These are phyloP conservation scores for Drosophila orosa DNA, from an alignment of 1,140 invertebrate species.

Conservation along the genomic window DNA sequence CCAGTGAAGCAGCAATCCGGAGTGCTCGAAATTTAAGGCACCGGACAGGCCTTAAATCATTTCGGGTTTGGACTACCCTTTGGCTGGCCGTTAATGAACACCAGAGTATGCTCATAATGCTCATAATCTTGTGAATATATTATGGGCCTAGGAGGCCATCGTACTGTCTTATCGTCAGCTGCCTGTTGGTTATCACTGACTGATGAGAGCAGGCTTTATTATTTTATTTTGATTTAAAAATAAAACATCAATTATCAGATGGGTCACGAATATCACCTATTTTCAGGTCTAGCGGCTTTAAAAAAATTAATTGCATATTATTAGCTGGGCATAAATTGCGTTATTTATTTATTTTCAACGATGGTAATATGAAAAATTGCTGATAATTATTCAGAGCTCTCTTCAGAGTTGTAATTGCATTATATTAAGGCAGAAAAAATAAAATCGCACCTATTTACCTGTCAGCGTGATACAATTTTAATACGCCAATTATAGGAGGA, in stretches of 20 bases:
- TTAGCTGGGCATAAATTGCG: conserved; percentile 8
- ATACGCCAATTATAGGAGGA: conserved; percentile 52
- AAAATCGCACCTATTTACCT: conserved; percentile 58
- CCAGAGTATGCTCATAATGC: conserved; percentile 7
- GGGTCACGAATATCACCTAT: background rate
- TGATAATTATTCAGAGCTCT: conserved; percentile 36
- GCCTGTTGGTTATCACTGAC: conserved; percentile 29
- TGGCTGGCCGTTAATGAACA: conserved; percentile 29
- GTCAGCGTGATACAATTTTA: conserved; percentile 41
- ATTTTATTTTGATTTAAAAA: conserved; percentile 24
- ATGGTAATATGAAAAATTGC: conserved; percentile 24
- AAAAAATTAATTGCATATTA: conserved; percentile 13
- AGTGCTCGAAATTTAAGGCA: conserved; percentile 28
- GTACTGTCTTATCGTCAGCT: conserved; percentile 36
- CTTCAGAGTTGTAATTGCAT: conserved; percentile 48
- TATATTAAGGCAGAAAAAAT: conserved; percentile 30
- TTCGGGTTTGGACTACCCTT: conserved; percentile 2
- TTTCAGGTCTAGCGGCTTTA: background rate
- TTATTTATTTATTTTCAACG: conserved; percentile 11
- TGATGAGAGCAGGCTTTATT: conserved; percentile 7
- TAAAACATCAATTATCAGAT: conserved; percentile 12
- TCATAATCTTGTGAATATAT: conserved; percentile 35
- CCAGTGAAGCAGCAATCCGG: conserved; percentile 52
- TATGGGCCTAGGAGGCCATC: conserved; percentile 25
- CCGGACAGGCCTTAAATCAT: conserved; percentile 23